Evolutionary conservation across 1,140 invertebrate species (phyloP).

Genomic region (Papilio polyxenes): DNA sequence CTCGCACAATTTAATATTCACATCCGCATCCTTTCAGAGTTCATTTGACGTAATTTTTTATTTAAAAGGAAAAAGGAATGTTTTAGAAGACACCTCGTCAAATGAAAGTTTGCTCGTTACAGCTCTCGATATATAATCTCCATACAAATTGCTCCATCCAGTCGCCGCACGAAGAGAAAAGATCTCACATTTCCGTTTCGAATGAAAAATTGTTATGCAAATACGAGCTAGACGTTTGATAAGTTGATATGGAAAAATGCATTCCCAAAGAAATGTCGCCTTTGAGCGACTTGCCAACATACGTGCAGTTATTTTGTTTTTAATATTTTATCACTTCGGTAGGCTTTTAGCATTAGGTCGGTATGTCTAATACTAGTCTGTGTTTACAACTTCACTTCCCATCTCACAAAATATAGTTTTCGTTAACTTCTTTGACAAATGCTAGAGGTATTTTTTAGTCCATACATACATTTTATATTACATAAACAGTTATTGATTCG

Average conservation of each 20-base stretch:
- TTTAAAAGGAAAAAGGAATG: background rate
- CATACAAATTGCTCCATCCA: conserved; percentile 16
- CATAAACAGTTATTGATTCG: background rate
- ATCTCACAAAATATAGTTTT: too few relatives aligned
- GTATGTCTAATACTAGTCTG: too few relatives aligned
- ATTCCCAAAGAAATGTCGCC: background rate
- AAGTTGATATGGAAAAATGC: conserved; percentile 6
- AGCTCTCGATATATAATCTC: conserved; percentile 1
- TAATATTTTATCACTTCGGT: too few relatives aligned
- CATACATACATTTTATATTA: too few relatives aligned
- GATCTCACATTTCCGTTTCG: conserved; percentile 8
- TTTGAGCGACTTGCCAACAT: background rate
- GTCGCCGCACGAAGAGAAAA: conserved; percentile 1
- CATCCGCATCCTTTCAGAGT: background rate
- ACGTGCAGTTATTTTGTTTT: too few relatives aligned
- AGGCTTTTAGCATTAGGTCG: too few relatives aligned
- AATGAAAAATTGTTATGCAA: conserved; percentile 14
- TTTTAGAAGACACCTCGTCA: background rate
- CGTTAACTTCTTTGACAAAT: too few relatives aligned
- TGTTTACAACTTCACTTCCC: too few relatives aligned
- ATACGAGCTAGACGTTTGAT: conserved; percentile 6
- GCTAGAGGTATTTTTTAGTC: too few relatives aligned
- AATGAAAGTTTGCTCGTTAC: background rate
- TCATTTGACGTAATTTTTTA: background rate
- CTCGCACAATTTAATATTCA: background rate